A percentile compares a stretch with the other conserved stretches of the same genome.
phyloP scores from a whole-genome alignment of 2,797 vertebrate species.

The Pangasius larnaudii region DNA sequence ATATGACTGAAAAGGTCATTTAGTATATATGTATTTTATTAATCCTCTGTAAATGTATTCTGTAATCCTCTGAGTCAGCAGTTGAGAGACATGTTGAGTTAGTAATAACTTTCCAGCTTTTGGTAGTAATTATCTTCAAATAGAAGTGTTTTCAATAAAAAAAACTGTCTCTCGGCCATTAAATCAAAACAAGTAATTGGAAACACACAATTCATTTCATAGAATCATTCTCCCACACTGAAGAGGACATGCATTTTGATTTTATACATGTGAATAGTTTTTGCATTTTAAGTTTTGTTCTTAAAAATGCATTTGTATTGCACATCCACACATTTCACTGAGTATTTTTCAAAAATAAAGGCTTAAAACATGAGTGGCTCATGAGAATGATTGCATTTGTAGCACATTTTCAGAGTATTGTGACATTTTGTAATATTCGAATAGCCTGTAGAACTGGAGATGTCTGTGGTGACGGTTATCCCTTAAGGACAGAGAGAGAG shows the following conservation, averaged over 20 bases:
- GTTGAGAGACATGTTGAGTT: slow-evolving; percentile 63
- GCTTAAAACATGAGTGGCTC: slow-evolving; percentile 43
- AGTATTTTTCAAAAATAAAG: slow-evolving; percentile 66
- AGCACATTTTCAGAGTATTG: not conserved
- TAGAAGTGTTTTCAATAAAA: slow-evolving; percentile 72
- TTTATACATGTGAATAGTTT: slow-evolving; percentile 55
- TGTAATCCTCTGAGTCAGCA: slow-evolving; percentile 58
- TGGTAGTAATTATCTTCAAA: slow-evolving; percentile 78
- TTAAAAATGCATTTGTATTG: slow-evolving; percentile 61
- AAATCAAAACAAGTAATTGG: slow-evolving; percentile 69
- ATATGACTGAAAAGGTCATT: slow-evolving; percentile 52
- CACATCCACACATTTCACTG: slow-evolving; percentile 64
- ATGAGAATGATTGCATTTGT: slow-evolving; percentile 37
- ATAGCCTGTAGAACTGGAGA: not conserved
- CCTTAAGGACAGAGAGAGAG: slow-evolving; percentile 17
- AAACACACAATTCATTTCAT: slow-evolving; percentile 69
- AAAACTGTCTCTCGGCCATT: slow-evolving; percentile 71
- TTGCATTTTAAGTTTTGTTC: slow-evolving; percentile 41
- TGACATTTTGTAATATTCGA: not conserved
- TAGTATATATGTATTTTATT: slow-evolving; percentile 51
- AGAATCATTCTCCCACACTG: slow-evolving; percentile 63
- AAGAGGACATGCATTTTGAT: slow-evolving; percentile 56
- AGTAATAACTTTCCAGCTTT: slow-evolving; percentile 73
- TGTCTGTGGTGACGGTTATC: slow-evolving; percentile 40
- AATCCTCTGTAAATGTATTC: slow-evolving; percentile 49